These are phyloP conservation scores for Urosaurus nigricauda DNA, from an alignment of 2,797 vertebrate species.

Conservation along the genomic window DNA sequence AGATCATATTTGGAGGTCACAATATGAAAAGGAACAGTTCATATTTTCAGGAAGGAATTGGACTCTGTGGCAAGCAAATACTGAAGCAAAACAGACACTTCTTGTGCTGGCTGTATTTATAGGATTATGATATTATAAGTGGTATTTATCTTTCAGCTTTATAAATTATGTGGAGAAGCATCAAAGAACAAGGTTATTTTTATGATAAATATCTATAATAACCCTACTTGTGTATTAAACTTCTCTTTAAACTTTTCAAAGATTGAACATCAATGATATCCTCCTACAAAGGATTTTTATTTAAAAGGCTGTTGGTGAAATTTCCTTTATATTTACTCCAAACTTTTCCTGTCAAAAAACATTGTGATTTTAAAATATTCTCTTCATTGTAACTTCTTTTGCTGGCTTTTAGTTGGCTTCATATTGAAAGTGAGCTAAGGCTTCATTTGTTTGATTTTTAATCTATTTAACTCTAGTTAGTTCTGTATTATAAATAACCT, in stretches of 20 bases:
- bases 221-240: conserved; percentile 71
- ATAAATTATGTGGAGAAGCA: conserved; percentile 62
- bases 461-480: background rate
- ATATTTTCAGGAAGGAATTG: conserved; percentile 13
- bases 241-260: conserved; percentile 65
- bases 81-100: conserved; percentile 35
- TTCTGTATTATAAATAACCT: background rate
- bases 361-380: conserved; percentile 64
- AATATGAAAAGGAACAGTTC: background rate
- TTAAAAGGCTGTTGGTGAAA: conserved; percentile 73
- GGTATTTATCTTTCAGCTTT: conserved; percentile 57
- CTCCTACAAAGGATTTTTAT: conserved; percentile 68
- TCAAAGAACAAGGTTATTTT: conserved; percentile 70
- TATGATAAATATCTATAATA: conserved; percentile 67
- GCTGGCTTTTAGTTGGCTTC: background rate
- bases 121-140: conserved; percentile 14
- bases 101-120: background rate
- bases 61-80: background rate
- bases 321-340: conserved; percentile 69
- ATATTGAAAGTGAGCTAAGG: background rate
- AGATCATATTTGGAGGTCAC: background rate
- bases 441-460: background rate
- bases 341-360: conserved; percentile 64
- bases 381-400: conserved; percentile 40
- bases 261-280: conserved; percentile 70